phyloP scores from a whole-genome alignment of 2,113 vertebrate species.

The Nerophis ophidion region DNA sequence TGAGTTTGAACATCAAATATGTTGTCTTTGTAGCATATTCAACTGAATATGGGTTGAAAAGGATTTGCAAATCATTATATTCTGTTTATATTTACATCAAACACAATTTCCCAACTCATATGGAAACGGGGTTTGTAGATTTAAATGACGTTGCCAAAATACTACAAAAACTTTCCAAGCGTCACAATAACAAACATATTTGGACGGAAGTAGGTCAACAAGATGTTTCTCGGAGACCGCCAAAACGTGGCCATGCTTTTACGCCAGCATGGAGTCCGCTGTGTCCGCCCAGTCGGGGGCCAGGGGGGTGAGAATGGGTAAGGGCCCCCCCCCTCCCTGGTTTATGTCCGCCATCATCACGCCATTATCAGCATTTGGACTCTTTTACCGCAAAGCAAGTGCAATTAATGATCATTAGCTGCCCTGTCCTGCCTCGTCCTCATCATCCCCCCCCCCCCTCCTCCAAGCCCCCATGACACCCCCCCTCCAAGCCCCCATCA shows the following conservation, averaged over 20 bases:
- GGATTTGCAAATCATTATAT: no score
- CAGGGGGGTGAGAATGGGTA: conserved; percentile 60
- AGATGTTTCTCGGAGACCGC: conserved; percentile 43
- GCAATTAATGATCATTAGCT: conserved; percentile 98
- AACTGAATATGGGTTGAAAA: no score
- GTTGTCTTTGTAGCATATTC: no score
- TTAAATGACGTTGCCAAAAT: no score
- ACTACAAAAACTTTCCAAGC: no score
- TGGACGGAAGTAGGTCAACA: conserved; percentile 59
- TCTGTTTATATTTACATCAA: no score
- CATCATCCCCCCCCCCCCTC: conserved; percentile 78
- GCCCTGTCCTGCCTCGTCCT: conserved; percentile 82
- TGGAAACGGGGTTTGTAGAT: no score
- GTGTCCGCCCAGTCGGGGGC: conserved; percentile 45
- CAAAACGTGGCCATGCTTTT: conserved; percentile 60
- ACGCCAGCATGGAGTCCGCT: conserved; percentile 60
- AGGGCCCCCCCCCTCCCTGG: conserved; percentile 40
- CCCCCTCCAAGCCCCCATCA: conserved; percentile 13
- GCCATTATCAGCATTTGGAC: conserved; percentile 77
- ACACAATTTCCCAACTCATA: no score
- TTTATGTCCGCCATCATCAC: conserved; percentile 56
- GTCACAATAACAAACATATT: no score
- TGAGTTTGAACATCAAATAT: no score
- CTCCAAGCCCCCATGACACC: no score
- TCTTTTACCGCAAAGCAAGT: conserved; percentile 82